Conservation (phyloP, 1,140 invertebrate genomes). For the Aphis gossypii region DNA sequence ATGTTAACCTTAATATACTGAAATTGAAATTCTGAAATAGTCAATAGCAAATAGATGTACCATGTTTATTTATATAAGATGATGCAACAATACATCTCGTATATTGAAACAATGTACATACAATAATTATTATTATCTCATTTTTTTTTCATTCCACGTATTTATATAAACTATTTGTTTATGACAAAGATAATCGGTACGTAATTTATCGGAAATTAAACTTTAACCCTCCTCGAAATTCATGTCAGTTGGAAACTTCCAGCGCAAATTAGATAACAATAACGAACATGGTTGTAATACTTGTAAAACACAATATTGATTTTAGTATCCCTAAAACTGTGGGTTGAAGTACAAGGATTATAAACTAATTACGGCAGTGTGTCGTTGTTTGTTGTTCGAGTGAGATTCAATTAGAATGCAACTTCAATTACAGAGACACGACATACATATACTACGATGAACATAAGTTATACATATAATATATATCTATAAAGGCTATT, state of each 20-base stretch:
- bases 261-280: background rate
- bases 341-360: background rate
- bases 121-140: background rate
- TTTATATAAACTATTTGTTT: background rate
- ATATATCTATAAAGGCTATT: too few species aligned
- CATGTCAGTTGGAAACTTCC: background rate
- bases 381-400: background rate
- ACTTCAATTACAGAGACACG: background rate
- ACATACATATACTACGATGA: background rate
- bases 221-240: background rate
- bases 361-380: constrained; percentile 10
- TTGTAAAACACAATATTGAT: background rate
- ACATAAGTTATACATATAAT: too few species aligned
- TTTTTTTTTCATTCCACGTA: background rate
- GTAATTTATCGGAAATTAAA: constrained; percentile 34
- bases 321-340: background rate
- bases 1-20: too few species aligned
- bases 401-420: constrained; percentile 21
- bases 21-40: too few species aligned
- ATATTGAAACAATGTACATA: too few species aligned
- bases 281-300: background rate
- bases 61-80: too few species aligned
- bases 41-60: too few species aligned
- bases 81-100: too few species aligned
- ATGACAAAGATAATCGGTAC: background rate